Conservation (phyloP, 2,888 invertebrate genomes). For the Pyrrhia umbra region DNA sequence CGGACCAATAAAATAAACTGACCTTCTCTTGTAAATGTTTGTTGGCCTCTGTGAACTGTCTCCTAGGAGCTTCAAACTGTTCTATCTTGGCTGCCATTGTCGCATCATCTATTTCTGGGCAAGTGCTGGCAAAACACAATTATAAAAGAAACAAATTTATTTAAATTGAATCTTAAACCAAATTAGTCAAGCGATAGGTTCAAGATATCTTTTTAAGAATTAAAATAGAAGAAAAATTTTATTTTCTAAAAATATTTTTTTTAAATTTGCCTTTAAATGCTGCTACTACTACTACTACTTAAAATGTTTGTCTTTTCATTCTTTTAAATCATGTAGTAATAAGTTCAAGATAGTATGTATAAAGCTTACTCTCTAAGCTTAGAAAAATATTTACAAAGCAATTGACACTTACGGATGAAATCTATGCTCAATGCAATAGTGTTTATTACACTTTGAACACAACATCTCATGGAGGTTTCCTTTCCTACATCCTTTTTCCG, state of each 20-base stretch:
- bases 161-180: not conserved
- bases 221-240: too few species aligned
- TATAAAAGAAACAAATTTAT: too few species aligned
- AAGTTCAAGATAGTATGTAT: too few species aligned
- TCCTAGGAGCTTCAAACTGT: conserved; percentile 90
- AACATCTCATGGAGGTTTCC: conserved; percentile 91
- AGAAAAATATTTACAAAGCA: not conserved
- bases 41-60: conserved; percentile 91
- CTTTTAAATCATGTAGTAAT: too few species aligned
- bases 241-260: too few species aligned
- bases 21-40: conserved; percentile 91
- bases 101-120: conserved; percentile 89
- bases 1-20: too few species aligned
- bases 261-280: too few species aligned
- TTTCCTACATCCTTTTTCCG: conserved; percentile 89
- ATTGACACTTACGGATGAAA: conserved; percentile 85
- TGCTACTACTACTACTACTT: too few species aligned
- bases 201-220: too few species aligned
- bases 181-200: not conserved
- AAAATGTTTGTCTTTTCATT: too few species aligned
- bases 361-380: too few species aligned
- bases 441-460: conserved; percentile 92
- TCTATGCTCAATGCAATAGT: conserved; percentile 93
- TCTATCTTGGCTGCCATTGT: conserved; percentile 89
- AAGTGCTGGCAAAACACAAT: conserved; percentile 76